phyloP scores from a whole-genome alignment of 2,797 vertebrate genomes.

The Clarias pachynema region DNA sequence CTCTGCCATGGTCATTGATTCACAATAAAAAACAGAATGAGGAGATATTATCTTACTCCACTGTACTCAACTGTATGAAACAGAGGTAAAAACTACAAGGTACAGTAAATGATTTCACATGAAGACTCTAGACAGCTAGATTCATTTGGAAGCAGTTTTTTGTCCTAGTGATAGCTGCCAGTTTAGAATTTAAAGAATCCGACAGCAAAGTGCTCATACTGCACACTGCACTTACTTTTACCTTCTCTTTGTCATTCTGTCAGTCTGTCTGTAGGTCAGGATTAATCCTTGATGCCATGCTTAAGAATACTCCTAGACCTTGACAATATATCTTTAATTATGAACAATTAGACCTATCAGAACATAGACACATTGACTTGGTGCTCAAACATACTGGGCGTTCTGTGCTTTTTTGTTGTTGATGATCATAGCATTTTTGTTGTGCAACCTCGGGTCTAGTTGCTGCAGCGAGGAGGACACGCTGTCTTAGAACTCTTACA shows the following conservation, averaged over 20 bases:
- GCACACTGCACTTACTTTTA: neutral
- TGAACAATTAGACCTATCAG: neutral
- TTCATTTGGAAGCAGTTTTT: neutral
- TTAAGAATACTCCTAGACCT: neutral
- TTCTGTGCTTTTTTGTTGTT: neutral
- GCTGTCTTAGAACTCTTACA: neutral
- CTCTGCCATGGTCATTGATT: too few species aligned
- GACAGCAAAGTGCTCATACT: neutral
- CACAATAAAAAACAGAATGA: neutral
- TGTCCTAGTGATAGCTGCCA: too few species aligned
- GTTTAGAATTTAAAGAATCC: neutral
- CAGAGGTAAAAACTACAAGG: neutral
- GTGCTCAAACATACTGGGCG: neutral
- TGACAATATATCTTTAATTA: neutral
- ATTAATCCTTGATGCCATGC: neutral
- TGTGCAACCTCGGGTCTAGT: neutral
- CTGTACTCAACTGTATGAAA: neutral
- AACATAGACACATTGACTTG: too few species aligned
- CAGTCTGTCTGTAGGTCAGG: neutral
- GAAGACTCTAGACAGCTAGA: neutral
- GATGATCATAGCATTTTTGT: constrained; percentile 3
- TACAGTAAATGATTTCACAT: neutral
- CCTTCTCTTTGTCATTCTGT: neutral
- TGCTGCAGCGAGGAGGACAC: neutral
- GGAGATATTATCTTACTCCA: neutral